Conservation (phyloP, 2,797 vertebrate genomes). For the Arremon brunneinucha region DNA sequence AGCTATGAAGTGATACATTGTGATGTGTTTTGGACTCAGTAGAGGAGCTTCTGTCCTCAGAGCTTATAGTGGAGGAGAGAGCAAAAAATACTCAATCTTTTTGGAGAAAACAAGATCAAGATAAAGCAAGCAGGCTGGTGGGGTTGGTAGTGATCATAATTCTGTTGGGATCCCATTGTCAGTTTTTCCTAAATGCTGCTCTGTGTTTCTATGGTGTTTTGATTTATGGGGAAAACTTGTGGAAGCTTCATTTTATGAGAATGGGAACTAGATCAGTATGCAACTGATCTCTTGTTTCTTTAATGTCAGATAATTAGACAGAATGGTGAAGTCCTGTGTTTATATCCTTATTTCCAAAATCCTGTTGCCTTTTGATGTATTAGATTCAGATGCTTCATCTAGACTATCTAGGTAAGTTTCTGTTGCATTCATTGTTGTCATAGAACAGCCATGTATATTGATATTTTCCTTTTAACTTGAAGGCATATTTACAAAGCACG, state of each 20-base stretch:
- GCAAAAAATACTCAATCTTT: neutral
- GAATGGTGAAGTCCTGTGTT: neutral
- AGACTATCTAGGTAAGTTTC: neutral
- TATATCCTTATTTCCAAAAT: neutral
- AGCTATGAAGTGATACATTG: neutral
- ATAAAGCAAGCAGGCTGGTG: neutral
- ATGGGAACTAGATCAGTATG: neutral
- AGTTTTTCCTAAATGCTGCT: neutral
- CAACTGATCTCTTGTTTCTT: neutral
- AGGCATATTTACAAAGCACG: neutral
- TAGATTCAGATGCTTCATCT: neutral
- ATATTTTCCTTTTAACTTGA: neutral
- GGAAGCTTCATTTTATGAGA: neutral
- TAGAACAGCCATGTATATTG: neutral
- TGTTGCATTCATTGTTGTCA: neutral
- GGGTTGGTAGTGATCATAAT: rapidly evolving
- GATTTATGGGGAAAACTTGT: neutral
- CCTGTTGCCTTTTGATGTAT: neutral
- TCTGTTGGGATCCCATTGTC: neutral
- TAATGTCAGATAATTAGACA: neutral
- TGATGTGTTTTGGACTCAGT: neutral
- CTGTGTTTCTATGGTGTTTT: neutral
- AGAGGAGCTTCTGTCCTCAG: neutral
- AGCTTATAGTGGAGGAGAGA: neutral
- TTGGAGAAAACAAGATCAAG: neutral